Percentiles rank a stretch among this genome's conserved stretches.
These are phyloP conservation scores for Melieria omissa DNA, from an alignment of 2,888 invertebrate genomes.

Conservation along the genomic window DNA sequence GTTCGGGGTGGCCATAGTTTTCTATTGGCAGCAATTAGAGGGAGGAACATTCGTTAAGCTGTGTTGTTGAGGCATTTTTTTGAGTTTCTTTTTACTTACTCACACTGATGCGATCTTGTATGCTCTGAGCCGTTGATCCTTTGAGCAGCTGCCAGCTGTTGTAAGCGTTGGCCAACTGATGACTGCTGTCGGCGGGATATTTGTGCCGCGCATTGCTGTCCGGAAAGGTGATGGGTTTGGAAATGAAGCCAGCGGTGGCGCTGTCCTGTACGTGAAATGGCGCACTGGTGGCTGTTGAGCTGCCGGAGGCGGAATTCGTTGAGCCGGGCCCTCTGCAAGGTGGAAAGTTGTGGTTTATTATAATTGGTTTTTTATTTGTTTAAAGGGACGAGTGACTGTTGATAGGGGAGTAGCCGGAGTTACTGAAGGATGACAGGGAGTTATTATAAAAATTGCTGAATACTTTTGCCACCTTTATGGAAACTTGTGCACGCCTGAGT, in stretches of 20 bases:
- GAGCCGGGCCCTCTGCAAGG: conserved; percentile 52
- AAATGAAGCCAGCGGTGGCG: conserved; percentile 38
- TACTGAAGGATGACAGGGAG: too few species aligned
- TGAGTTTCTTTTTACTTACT: conserved; percentile 48
- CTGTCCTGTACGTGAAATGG: conserved; percentile 23
- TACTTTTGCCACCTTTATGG: too few species aligned
- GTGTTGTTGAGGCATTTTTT: conserved; percentile 24
- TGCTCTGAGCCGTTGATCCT: conserved; percentile 34
- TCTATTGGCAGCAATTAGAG: conserved; percentile 44
- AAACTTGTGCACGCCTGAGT: too few species aligned
- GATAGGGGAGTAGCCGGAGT: too few species aligned
- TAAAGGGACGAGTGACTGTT: too few species aligned
- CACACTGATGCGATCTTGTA: conserved; percentile 59
- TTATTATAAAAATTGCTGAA: too few species aligned
- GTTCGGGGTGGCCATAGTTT: conserved; percentile 48
- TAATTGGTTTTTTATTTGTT: too few species aligned
- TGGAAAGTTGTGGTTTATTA: background rate
- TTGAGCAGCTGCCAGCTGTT: conserved; percentile 53
- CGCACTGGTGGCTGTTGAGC: background rate
- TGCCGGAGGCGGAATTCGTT: conserved; percentile 23
- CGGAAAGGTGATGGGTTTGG: conserved; percentile 46
- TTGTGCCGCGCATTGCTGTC: conserved; percentile 38
- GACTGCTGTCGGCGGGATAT: conserved; percentile 43
- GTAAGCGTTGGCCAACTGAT: conserved; percentile 45
- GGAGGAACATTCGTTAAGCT: background rate